Base-by-base conservation (phyloP, 1,140 invertebrate species). In the Brachionus asplanchnoidis region DNA sequence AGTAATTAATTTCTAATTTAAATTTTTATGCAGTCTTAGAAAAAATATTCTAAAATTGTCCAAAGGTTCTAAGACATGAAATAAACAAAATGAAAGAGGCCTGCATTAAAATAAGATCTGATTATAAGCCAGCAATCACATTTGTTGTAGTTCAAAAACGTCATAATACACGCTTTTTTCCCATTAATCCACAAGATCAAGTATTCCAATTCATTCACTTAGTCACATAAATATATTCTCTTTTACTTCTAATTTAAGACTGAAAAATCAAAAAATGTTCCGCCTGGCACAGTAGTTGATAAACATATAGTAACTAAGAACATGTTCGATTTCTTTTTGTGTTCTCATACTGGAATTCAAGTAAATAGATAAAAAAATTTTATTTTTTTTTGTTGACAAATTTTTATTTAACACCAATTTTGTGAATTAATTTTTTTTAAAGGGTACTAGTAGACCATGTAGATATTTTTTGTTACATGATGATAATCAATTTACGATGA, bases 91-190 rank as follows among this genome's bases (percentile, higher is more conserved):
- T 80, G 4, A 26, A 20, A 60, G 0, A 12, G 40, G 77, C 77
- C 23, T 80, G 46, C 36, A 1, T 1, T n/a, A 14, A 23, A 26
- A 60, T 56, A 6, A 0, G 5, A 14, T 1, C 4, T 5, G 11
- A 9, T 32, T 56, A 56, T 28, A 36, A 12, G 1, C 80, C 80
- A 46, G 1, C 14, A 9, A 9, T 97, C 23, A 93, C 94, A 28
- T 95, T 95, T 87, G 87, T 97, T 1, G 93, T 97, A 5, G 95
- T 97, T 1, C 95, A 97, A 86, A 97, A 97, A 89, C 91, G 95
- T 5, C 95, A 97, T 90, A 95, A 96, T 86, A 94, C 94, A 1
- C 91, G 93, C 8, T 68, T 83, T 28, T 83, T 83, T 68, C 56
- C 60, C 1, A 12, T 60, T 11, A 68, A 68, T 20, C 5, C 3